phyloP scores from a whole-genome alignment of 2,113 vertebrate species.

The Heterochromis multidens region DNA sequence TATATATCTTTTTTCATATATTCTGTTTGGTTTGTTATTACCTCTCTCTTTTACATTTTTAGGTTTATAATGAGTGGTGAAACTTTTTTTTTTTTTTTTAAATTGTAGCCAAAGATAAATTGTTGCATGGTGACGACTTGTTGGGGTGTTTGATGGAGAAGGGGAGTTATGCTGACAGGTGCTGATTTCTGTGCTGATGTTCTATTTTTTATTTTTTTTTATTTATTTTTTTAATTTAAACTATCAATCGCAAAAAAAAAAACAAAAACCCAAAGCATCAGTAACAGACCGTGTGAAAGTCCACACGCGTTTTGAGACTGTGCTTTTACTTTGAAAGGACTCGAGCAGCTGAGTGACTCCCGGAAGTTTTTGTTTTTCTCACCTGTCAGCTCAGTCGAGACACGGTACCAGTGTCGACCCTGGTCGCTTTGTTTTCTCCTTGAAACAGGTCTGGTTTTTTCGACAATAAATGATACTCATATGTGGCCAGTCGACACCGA shows the following conservation, averaged over 20 bases:
- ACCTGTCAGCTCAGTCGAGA: conserved; percentile 64
- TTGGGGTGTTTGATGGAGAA: background rate
- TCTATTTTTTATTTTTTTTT: too few species aligned
- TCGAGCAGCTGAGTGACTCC: conserved; percentile 40
- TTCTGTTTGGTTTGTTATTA: too few species aligned
- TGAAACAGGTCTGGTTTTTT: conserved; percentile 1
- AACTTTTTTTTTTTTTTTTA: too few species aligned
- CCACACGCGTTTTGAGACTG: background rate
- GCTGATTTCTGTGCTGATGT: too few species aligned
- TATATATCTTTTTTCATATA: too few species aligned
- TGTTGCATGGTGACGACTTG: too few species aligned
- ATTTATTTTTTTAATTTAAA: too few species aligned
- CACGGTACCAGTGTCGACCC: conserved; percentile 37
- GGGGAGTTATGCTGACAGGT: background rate
- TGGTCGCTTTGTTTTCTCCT: conserved; percentile 46
- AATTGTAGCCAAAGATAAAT: too few species aligned
- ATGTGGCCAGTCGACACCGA: background rate
- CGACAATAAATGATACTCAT: conserved; percentile 16
- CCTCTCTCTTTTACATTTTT: too few species aligned
- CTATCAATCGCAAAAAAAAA: too few species aligned
- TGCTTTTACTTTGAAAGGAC: conserved; percentile 66
- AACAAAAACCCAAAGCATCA: too few species aligned
- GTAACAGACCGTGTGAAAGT: background rate
- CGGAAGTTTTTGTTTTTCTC: conserved; percentile 75
- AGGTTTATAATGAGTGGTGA: too few species aligned